Base-by-base conservation (phyloP, 2,888 invertebrate genomes). In the Nomada ferruginata region DNA sequence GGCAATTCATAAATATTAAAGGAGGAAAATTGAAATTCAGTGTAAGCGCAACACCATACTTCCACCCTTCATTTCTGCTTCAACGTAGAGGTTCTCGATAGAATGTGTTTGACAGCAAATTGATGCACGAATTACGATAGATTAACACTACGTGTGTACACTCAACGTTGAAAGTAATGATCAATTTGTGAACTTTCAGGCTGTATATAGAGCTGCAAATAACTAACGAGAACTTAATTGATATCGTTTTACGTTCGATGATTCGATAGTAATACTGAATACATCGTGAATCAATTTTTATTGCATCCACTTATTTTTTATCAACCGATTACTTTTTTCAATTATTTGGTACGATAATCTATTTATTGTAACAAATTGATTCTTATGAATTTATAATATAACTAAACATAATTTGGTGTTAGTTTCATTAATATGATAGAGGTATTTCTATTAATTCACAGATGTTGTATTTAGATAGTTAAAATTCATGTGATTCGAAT, bases 101-200 rank as follows among this genome's bases (percentile, higher is more conserved):
- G 83, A 80, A 84, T 89, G 87, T 83, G 78, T 89, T 85, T 89
- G 89, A 90, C 89, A 85, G 87, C 74, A 74, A 89, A 89, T 86
- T 87, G 84, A 90, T 89, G 86, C 83, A 59, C 77, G 57, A 81
- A 86, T 90, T 85, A 89, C 85, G 87, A 89, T 87, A 84, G 85
- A 90, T 89, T 87, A 85, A 87, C 86, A 82, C 69, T 86, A 87
- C 83, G 84, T 76, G 86, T 83, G 85, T 77, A 79, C 85, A 72
- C 77, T 87, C 83, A 86, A 84, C 85, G 77, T 71, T 20, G 73
- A 77, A 86, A 87, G 84, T 88, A 87, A 86, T 82, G 61, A 76
- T 63, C 72, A 76, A 52, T 68, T 65, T 42, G 42, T 23, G 61
- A 59, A 79, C 80, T 80, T 83, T 60, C 13, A 36, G 15, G 29